Base-by-base conservation (phyloP, 2,113 vertebrate genomes). In the Poeciliopsis retropinna region DNA sequence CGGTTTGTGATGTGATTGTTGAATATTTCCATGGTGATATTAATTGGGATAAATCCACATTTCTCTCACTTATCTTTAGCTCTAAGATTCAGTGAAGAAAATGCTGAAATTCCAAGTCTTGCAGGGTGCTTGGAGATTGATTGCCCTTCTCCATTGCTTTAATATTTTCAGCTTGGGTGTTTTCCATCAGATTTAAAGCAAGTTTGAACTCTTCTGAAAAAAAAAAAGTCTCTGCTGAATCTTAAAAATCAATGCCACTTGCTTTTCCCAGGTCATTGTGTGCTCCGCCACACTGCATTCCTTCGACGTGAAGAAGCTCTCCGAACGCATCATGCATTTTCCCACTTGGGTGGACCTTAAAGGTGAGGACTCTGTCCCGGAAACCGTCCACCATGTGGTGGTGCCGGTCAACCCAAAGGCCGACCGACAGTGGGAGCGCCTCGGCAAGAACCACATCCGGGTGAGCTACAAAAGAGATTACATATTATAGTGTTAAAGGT, bases 311-410 rank as follows among this genome's bases (percentile, higher is more conserved):
- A 99, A 99, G 93, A 99, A 99, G 77, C 89, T 99, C 0, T 97
- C 98, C 0, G 98, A 99, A 86, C 98, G 97, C 81, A 99, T 99
- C 81, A 99, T 99, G 98, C 98, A 99, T 89, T 99, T 99, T 76
- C 98, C 98, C 41, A 99, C 97, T 0, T 99, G 98, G 98, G 98
- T 99, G 64, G 98, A 99, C 84, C 87, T 99, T 80, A 99, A 99
- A 93, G 98, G 98, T 32, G 98, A 99, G 90, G 98, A 99, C 90
- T 99, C 98, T 0, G 96, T 99, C 5, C 98, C 98, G 0, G 98
- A 99, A 74, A 97, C 96, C 0, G 98, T 99, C 15, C 98, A 99
- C 86, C 98, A 99, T 1, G 95, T 99, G 61, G 98, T 99, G 31
- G 97, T 99, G 25, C 95, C 92, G 0, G 95, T 99, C 73, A 98